Evolutionary conservation across 92 coral and sea anemone genomes (phyloP).

Genomic region (Galaxea fascicularis): DNA sequence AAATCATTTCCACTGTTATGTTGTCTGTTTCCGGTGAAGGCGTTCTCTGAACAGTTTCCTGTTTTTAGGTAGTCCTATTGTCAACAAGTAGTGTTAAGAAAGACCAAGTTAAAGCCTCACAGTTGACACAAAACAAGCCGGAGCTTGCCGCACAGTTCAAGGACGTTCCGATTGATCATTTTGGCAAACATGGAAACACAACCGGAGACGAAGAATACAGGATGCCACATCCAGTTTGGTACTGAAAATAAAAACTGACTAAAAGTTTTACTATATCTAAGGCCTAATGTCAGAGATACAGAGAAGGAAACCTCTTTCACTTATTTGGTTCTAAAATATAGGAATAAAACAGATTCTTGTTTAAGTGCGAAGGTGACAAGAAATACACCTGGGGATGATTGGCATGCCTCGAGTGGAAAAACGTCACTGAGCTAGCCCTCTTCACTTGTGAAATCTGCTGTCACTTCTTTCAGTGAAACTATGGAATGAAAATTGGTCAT

Average conservation of each 20-base stretch:
- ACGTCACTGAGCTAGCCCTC: not conserved
- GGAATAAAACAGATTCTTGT: too few relatives aligned
- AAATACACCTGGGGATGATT: too few relatives aligned
- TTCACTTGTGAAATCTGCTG: not conserved
- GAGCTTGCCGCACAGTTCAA: not conserved
- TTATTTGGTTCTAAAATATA: too few relatives aligned
- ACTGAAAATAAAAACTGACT: not conserved
- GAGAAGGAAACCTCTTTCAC: not conserved
- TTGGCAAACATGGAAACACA: conserved; percentile 47
- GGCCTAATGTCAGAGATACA: too few relatives aligned
- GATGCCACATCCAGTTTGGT: conserved; percentile 92
- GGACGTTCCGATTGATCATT: conserved; percentile 30
- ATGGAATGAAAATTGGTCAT: not conserved
- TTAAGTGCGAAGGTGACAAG: not conserved
- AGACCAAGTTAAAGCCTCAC: not conserved
- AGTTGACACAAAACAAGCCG: conserved; percentile 1
- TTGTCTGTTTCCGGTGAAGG: not conserved
- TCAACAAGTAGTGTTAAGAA: conserved; percentile 25
- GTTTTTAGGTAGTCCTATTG: conserved; percentile 24
- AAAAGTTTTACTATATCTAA: not conserved
- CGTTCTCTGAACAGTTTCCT: not conserved
- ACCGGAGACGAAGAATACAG: conserved; percentile 54
- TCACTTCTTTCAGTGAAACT: not conserved
- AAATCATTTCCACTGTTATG: too few relatives aligned
- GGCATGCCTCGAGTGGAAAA: too few relatives aligned